A percentile compares a stretch with the other conserved stretches of the same genome.
Conservation (phyloP, 1,140 invertebrate genomes). For the Calosoma granatense region DNA sequence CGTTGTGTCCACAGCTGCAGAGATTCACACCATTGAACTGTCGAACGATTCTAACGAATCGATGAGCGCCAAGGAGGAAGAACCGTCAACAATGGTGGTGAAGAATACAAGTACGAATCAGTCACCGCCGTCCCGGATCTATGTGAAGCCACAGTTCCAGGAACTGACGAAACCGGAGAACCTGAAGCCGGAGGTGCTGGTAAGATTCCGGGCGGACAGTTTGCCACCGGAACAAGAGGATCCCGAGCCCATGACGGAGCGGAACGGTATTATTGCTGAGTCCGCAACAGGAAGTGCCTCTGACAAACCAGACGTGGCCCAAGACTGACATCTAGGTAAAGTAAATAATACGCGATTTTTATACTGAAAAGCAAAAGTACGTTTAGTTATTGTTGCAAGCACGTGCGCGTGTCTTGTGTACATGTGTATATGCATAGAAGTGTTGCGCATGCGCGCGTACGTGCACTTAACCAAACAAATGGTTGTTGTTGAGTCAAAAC, state of each 20-base stretch:
- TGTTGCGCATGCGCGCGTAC: background rate
- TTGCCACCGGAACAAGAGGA: conserved; percentile 24
- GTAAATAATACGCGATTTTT: conserved; percentile 28
- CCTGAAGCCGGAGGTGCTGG: conserved; percentile 39
- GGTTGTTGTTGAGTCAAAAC: conserved; percentile 3
- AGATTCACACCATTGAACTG: conserved; percentile 29
- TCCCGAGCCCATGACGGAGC: conserved; percentile 13
- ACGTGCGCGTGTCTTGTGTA: background rate
- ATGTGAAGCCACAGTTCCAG: conserved; percentile 38
- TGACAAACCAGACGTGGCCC: conserved; percentile 28
- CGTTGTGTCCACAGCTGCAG: conserved; percentile 18
- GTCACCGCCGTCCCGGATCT: conserved; percentile 34
- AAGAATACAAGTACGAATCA: conserved; percentile 3
- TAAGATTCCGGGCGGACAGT: conserved; percentile 34
- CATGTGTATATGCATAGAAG: background rate
- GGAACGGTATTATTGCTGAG: conserved; percentile 23
- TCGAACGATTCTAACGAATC: conserved; percentile 31
- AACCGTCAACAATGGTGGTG: conserved; percentile 17
- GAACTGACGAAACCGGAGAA: conserved; percentile 44
- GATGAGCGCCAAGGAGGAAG: conserved; percentile 24
- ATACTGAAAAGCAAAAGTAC: conserved; percentile 22
- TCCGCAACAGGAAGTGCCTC: conserved; percentile 26
- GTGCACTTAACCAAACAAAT: background rate
- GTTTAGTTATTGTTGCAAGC: conserved; percentile 13
- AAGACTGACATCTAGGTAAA: conserved; percentile 33